phyloP scores from a whole-genome alignment of 1,140 invertebrate genomes.

The Bilobella aurantiaca region DNA sequence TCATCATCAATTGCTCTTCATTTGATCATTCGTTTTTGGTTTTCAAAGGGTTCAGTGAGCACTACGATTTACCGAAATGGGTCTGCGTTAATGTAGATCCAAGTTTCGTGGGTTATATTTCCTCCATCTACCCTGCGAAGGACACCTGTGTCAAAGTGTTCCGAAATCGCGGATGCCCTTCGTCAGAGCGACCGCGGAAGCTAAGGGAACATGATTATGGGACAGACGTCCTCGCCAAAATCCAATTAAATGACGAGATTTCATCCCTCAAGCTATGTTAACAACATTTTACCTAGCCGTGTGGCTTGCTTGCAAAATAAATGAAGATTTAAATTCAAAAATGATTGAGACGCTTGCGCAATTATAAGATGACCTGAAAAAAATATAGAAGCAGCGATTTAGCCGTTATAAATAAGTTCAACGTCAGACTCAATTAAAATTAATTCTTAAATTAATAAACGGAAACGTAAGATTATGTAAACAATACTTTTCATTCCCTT shows the following conservation, averaged over 20 bases:
- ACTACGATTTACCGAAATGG: not conserved
- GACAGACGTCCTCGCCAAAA: not conserved
- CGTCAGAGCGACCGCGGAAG: not conserved
- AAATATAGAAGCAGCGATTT: no score
- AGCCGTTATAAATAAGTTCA: no score
- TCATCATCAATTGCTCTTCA: not conserved
- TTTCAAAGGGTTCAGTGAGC: not conserved
- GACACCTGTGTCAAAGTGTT: not conserved
- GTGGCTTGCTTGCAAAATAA: no score
- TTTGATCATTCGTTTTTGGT: not conserved
- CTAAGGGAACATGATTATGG: not conserved
- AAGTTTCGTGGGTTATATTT: not conserved
- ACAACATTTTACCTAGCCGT: no score
- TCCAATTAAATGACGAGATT: not conserved
- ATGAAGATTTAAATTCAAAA: no score
- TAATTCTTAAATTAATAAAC: no score
- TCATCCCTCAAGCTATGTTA: not conserved
- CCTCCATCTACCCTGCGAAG: not conserved
- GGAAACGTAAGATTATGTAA: no score
- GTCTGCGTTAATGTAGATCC: not conserved
- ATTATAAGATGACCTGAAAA: no score
- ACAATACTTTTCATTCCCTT: no score
- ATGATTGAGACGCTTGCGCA: no score
- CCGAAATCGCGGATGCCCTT: not conserved
- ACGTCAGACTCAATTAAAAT: no score